A percentile compares a stretch with the other conserved stretches of the same genome.
These are phyloP conservation scores for Sinodicranocentrus sp. DNA, from an alignment of 2,888 invertebrate species.

Conservation along the genomic window DNA sequence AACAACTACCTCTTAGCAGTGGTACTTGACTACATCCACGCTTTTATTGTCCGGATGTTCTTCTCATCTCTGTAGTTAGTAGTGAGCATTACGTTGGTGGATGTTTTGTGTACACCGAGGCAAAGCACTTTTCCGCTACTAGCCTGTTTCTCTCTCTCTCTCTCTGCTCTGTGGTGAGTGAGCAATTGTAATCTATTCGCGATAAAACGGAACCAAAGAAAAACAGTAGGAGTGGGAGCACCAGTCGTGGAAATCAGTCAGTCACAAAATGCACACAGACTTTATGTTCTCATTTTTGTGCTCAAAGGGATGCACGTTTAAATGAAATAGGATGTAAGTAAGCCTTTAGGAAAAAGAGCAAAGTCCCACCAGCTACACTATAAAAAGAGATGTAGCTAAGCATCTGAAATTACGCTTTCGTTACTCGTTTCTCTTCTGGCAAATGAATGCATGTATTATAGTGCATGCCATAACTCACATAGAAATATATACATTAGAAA, in stretches of 20 bases:
- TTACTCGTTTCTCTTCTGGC: background rate
- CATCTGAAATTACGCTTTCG: slow-evolving; percentile 4
- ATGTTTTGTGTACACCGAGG: background rate
- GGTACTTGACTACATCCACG: slow-evolving; percentile 14
- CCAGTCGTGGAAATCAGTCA: slow-evolving; percentile 22
- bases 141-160: too few relatives aligned
- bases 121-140: background rate
- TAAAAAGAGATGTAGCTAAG: background rate
- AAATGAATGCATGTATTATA: too few relatives aligned
- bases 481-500: too few relatives aligned
- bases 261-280: background rate
- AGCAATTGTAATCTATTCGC: slow-evolving; percentile 33
- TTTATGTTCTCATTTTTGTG: background rate
- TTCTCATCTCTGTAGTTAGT: slow-evolving; percentile 15
- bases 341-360: too few relatives aligned
- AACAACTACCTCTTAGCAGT: background rate
- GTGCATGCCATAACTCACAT: too few relatives aligned
- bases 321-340: background rate
- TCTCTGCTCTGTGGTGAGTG: slow-evolving; percentile 15
- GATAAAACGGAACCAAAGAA: slow-evolving; percentile 28
- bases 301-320: background rate
- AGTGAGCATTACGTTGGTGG: background rate
- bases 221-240: slow-evolving; percentile 25
- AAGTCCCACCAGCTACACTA: background rate
- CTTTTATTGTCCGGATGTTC: slow-evolving; percentile 32